phyloP scores from a whole-genome alignment of 2,113 vertebrate species.

The Serranochromis macrocephalus region DNA sequence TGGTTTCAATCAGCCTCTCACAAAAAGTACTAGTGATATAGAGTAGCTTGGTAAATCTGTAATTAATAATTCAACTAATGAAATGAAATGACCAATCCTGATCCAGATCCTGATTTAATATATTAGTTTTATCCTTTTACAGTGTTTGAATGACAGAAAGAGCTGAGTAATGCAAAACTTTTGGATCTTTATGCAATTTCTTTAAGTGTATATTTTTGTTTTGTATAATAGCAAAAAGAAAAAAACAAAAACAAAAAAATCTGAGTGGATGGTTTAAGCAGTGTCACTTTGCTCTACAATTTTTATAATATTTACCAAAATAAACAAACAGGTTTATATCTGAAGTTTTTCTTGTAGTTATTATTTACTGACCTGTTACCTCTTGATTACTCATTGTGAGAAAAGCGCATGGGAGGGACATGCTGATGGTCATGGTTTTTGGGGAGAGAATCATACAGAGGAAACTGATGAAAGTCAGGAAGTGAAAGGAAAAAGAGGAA shows the following conservation, averaged over 20 bases:
- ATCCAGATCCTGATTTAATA: not conserved
- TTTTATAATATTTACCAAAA: not conserved
- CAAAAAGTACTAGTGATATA: not conserved
- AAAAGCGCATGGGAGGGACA: not conserved
- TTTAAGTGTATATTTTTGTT: not conserved
- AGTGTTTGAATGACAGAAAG: not conserved
- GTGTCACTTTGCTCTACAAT: not conserved
- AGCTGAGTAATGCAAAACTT: not conserved
- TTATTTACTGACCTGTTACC: not conserved
- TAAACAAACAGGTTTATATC: not conserved
- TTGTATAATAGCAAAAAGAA: not conserved
- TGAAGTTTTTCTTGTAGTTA: not conserved
- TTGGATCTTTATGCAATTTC: not conserved
- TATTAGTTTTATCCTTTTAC: not conserved
- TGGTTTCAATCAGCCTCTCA: not conserved
- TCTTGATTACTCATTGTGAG: not conserved
- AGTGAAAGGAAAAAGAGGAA: conserved; percentile 27
- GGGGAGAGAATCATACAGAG: not conserved
- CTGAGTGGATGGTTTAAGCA: not conserved
- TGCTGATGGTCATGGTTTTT: not conserved
- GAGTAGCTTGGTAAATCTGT: not conserved
- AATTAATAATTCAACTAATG: not conserved
- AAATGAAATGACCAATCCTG: not conserved
- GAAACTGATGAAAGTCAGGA: not conserved
- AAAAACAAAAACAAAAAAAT: rapidly evolving